Evolutionary conservation across 2,888 invertebrate genomes (phyloP).

Genomic region (Bombylius discolor): DNA sequence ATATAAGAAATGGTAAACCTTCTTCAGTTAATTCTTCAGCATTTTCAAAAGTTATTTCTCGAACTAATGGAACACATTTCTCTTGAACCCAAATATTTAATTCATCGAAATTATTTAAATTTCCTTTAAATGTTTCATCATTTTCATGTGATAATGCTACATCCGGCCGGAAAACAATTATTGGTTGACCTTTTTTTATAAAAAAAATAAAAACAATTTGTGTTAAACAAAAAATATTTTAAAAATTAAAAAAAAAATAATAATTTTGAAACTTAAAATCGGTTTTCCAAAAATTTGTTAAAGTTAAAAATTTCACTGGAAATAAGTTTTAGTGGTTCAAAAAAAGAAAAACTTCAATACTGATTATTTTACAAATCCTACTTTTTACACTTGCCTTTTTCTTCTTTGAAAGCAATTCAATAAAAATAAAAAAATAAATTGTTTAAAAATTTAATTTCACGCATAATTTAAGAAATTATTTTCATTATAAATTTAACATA

Average conservation of each 20-base stretch:
- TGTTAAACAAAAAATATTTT: not conserved
- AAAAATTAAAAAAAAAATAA: not conserved
- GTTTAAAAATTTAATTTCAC: not conserved
- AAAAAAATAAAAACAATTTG: not conserved
- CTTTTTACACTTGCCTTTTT: not conserved
- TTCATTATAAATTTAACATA: constrained; percentile 25
- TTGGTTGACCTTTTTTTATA: constrained; percentile 49
- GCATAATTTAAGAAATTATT: not conserved
- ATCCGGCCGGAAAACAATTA: constrained; percentile 72
- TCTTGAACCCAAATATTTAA: constrained; percentile 81
- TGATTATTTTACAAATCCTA: not conserved
- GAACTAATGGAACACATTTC: constrained; percentile 89
- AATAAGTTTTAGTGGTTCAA: too few relatives aligned
- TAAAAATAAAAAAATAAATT: not conserved
- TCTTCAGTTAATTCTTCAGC: constrained; percentile 98
- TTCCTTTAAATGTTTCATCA: constrained; percentile 73
- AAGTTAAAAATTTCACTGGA: too few relatives aligned
- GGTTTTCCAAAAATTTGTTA: too few relatives aligned
- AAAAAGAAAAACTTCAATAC: too few relatives aligned
- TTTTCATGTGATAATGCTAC: constrained; percentile 64
- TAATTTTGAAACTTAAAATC: too few relatives aligned
- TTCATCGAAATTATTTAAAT: constrained; percentile 63
- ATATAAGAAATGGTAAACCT: constrained; percentile 92
- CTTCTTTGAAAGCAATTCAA: not conserved
- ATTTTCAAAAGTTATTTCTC: constrained; percentile 99